Conservation (phyloP, 1,140 invertebrate genomes). For the Tetraneura akinire region DNA sequence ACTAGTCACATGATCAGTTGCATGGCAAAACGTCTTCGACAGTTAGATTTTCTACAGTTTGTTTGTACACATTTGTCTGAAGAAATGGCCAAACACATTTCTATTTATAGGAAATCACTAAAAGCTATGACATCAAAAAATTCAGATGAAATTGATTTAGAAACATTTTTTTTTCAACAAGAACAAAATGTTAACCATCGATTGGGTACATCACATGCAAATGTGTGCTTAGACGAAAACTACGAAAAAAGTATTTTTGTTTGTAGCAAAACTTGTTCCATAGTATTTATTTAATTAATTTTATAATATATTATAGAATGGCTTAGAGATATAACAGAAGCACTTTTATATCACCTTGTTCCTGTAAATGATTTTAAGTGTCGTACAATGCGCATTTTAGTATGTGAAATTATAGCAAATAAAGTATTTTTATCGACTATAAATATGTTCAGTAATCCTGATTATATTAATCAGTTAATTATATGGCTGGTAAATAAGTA, state of each 20-base stretch:
- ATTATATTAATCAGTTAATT: slow-evolving; percentile 90
- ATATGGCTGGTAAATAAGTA: slow-evolving; percentile 79
- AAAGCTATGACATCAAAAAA: slow-evolving; percentile 7
- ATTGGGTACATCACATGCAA: slow-evolving; percentile 33
- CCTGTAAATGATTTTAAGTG: slow-evolving; percentile 86
- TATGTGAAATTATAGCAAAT: slow-evolving; percentile 80
- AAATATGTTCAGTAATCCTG: slow-evolving; percentile 83
- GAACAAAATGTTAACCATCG: slow-evolving; percentile 51
- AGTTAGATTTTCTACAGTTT: slow-evolving; percentile 49
- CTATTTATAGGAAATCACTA: slow-evolving; percentile 50
- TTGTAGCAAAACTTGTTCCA: background rate
- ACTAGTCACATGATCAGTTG: slow-evolving; percentile 63
- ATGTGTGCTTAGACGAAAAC: slow-evolving; percentile 29
- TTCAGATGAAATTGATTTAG: slow-evolving; percentile 42
- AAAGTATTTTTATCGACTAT: slow-evolving; percentile 79
- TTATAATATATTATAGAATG: slow-evolving; percentile 68
- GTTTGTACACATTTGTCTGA: slow-evolving; percentile 43
- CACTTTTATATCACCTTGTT: slow-evolving; percentile 79
- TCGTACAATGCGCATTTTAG: slow-evolving; percentile 73
- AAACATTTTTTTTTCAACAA: slow-evolving; percentile 51
- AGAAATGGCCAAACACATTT: slow-evolving; percentile 50
- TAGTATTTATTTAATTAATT: slow-evolving; percentile 33
- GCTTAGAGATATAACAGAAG: slow-evolving; percentile 80
- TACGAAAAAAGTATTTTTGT: slow-evolving; percentile 27
- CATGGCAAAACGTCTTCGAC: slow-evolving; percentile 59